phyloP scores from a whole-genome alignment of 2,888 invertebrate species.

The Bursaphelenchus okinawaensis region DNA sequence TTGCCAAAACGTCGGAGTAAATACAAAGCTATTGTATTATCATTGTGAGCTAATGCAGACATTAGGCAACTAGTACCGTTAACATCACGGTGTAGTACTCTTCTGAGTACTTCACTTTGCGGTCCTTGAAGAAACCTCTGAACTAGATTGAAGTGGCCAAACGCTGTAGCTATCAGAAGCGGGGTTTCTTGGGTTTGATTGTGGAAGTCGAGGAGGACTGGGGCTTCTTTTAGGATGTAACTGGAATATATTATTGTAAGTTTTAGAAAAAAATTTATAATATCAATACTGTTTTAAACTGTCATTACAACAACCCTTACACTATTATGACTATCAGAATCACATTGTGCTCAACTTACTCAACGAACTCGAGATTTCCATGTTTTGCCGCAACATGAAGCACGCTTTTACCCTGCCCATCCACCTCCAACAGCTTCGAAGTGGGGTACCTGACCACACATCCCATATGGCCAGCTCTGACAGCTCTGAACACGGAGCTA shows the following conservation, averaged over 20 bases:
- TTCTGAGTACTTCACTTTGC: constrained; percentile 10
- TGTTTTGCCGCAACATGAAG: constrained; percentile 38
- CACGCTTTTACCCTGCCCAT: constrained; percentile 34
- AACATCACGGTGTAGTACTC: constrained; percentile 31
- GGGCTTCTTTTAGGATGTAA: constrained; percentile 36
- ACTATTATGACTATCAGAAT: not conserved
- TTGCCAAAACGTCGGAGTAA: constrained; percentile 44
- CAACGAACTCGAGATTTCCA: constrained; percentile 32
- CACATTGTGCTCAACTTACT: constrained; percentile 23
- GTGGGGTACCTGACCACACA: constrained; percentile 23
- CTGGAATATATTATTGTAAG: constrained; percentile 12
- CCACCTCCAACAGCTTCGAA: constrained; percentile 29
- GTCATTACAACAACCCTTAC: too few species aligned
- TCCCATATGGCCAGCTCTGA: constrained; percentile 16
- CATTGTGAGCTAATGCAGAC: constrained; percentile 41
- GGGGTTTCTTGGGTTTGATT: constrained; percentile 34
- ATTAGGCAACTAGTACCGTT: constrained; percentile 49
- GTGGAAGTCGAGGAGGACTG: constrained; percentile 30
- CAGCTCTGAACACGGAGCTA: constrained; percentile 13
- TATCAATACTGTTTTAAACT: too few species aligned
- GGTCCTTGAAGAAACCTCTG: constrained; percentile 24
- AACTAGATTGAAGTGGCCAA: constrained; percentile 22
- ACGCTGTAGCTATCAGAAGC: constrained; percentile 25
- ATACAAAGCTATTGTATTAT: constrained; percentile 43
- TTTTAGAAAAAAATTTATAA: too few species aligned